These are phyloP conservation scores for Nymphalis polychloros DNA, from an alignment of 2,888 invertebrate genomes.

Conservation along the genomic window DNA sequence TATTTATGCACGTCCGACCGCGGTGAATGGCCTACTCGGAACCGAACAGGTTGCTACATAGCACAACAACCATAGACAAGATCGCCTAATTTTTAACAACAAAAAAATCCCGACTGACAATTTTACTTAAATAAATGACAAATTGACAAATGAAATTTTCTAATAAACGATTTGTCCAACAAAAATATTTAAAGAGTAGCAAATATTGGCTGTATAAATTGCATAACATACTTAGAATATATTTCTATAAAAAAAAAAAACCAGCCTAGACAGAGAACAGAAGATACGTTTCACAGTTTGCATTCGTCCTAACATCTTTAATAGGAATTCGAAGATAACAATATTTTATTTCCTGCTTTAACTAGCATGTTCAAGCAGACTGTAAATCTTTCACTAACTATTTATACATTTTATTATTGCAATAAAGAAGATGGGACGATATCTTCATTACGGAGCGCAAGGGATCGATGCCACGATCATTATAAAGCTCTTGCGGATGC, in stretches of 20 bases:
- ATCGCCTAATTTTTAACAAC: constrained; percentile 21
- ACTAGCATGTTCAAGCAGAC: constrained; percentile 1
- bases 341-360: constrained; percentile 6
- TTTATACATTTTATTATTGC: constrained; percentile 61
- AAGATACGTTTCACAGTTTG: not conserved
- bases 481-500: constrained; percentile 53
- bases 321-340: constrained; percentile 3
- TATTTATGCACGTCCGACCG: constrained; percentile 73
- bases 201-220: not conserved
- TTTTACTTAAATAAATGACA: not conserved
- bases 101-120: constrained; percentile 7
- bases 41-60: constrained; percentile 29
- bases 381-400: constrained; percentile 39
- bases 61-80: constrained; percentile 24
- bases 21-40: constrained; percentile 42
- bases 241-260: not conserved
- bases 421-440: constrained; percentile 64
- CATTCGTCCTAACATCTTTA: constrained; percentile 2
- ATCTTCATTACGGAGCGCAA: constrained; percentile 68
- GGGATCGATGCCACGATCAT: constrained; percentile 68
- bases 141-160: too few species aligned
- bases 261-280: not conserved
- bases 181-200: not conserved
- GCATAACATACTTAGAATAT: not conserved
- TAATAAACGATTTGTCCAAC: not conserved